phyloP scores from a whole-genome alignment of 2,888 invertebrate genomes.

The Tetranychus truncatus region DNA sequence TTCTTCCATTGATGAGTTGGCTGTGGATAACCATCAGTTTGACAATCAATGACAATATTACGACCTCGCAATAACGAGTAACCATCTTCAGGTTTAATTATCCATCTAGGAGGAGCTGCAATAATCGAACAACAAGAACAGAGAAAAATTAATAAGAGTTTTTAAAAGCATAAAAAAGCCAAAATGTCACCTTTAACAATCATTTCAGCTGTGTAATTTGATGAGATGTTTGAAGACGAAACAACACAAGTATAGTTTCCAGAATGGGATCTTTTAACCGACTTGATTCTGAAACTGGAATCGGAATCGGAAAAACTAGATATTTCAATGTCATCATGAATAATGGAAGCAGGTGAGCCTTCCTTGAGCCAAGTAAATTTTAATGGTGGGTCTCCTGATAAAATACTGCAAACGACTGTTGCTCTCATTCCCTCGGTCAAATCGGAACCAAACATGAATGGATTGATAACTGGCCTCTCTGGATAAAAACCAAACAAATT shows the following conservation, averaged over 20 bases:
- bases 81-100: conserved; percentile 80
- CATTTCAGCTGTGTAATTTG: conserved; percentile 13
- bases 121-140: conserved; percentile 19
- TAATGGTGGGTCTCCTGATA: conserved; percentile 24
- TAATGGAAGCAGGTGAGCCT: conserved; percentile 15
- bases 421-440: conserved; percentile 35
- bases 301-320: conserved; percentile 4
- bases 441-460: conserved; percentile 29
- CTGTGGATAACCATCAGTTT: conserved; percentile 6
- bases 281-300: background rate
- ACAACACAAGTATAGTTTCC: conserved; percentile 13
- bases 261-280: conserved; percentile 5
- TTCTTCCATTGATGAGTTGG: conserved; percentile 12
- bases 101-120: conserved; percentile 83
- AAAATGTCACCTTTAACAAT: conserved; percentile 7
- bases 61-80: conserved; percentile 54
- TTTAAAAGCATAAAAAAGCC: background rate
- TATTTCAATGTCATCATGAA: conserved; percentile 10
- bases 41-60: conserved; percentile 81
- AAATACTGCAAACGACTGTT: conserved; percentile 33
- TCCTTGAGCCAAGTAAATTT: conserved; percentile 26
- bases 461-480: conserved; percentile 46
- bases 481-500: no score
- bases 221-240: background rate
- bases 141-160: background rate